phyloP scores from a whole-genome alignment of 1,140 invertebrate genomes.

The Dendrolimus punctatus region DNA sequence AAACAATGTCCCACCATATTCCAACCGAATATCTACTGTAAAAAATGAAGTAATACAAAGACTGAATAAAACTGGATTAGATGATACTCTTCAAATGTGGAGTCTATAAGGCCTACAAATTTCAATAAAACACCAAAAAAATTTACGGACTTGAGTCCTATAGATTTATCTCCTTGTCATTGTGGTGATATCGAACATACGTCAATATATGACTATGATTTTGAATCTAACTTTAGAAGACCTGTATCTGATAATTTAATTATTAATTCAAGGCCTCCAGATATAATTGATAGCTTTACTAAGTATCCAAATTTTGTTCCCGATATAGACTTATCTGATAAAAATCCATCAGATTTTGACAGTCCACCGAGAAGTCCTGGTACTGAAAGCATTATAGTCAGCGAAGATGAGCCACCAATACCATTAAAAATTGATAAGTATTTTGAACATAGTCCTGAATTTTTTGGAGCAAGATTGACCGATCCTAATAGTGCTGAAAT shows the following conservation, averaged over 20 bases:
- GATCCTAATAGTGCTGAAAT: slow-evolving; percentile 57
- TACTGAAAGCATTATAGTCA: slow-evolving; percentile 59
- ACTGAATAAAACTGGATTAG: slow-evolving; percentile 25
- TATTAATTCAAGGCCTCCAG: slow-evolving; percentile 35
- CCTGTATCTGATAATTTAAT: slow-evolving; percentile 23
- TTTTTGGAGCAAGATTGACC: slow-evolving; percentile 65
- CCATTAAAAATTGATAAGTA: slow-evolving; percentile 70
- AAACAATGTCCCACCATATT: slow-evolving; percentile 22
- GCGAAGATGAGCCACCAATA: slow-evolving; percentile 68
- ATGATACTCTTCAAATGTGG: slow-evolving; percentile 24
- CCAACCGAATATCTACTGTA: slow-evolving; percentile 21
- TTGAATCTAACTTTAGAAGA: slow-evolving; percentile 33
- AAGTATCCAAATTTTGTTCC: slow-evolving; percentile 65
- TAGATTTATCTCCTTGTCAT: slow-evolving; percentile 43
- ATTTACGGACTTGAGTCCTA: slow-evolving; percentile 44
- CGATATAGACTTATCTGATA: slow-evolving; percentile 64
- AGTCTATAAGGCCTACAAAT: slow-evolving; percentile 26
- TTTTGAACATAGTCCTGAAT: slow-evolving; percentile 71
- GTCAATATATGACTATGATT: slow-evolving; percentile 30
- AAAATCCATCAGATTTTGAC: slow-evolving; percentile 53
- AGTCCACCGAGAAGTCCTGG: slow-evolving; percentile 58
- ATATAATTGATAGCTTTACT: slow-evolving; percentile 60
- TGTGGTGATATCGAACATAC: slow-evolving; percentile 12
- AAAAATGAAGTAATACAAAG: slow-evolving; percentile 30
- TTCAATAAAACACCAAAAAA: slow-evolving; percentile 28